Base-by-base conservation (phyloP, 2,888 invertebrate genomes). In the Nomada fucata region DNA sequence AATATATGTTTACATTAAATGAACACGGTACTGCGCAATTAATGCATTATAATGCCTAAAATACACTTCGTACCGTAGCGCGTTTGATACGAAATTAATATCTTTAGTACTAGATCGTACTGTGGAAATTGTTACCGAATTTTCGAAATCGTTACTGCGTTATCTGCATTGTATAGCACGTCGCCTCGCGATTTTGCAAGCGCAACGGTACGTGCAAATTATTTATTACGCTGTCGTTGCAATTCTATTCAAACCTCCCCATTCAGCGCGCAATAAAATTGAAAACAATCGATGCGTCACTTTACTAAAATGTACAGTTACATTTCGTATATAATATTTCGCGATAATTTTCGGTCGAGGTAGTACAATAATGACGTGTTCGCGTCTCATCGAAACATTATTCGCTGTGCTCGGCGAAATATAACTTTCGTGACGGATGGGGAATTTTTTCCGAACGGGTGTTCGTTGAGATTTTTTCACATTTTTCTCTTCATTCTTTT, bases 101-200 rank as follows among this genome's bases (percentile, higher is more conserved):
- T 29, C 42, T 20, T 42, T 61, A 59, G 61, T 42, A 59, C 81
- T 71, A 70, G 60, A 69, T 76, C 55, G 71, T 55, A 52, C 26
- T 42, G 50, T 44, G n/a, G 71, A 53, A 64, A 57, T 53, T 44
- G 63, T 69, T 71, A 83, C 73, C 69, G 79, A 64, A 85, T 78
- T 85, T 76, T 82, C 82, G 20, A 79, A 83, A 80, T 68, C 76
- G 60, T 73, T 68, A 67, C 75, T 74, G 61, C 72, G 57, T 76
- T 76, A 80, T 75, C 83, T 53, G 72, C 42, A 59, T 65, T 69
- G 69, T 57, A 65, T 68, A 71, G 76, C 73, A 69, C 76, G 63
- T 59, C 72, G 57, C 29, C 29, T 61, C 15, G 42, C 36, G 53
- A 72, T 67, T 83, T 83, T 83, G 69, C 64, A 72, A n/a, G 52